A percentile compares a stretch with the other conserved stretches of the same genome.
Evolutionary conservation across 2,113 vertebrate genomes (phyloP).

Genomic region (Ranitomeya imitator): DNA sequence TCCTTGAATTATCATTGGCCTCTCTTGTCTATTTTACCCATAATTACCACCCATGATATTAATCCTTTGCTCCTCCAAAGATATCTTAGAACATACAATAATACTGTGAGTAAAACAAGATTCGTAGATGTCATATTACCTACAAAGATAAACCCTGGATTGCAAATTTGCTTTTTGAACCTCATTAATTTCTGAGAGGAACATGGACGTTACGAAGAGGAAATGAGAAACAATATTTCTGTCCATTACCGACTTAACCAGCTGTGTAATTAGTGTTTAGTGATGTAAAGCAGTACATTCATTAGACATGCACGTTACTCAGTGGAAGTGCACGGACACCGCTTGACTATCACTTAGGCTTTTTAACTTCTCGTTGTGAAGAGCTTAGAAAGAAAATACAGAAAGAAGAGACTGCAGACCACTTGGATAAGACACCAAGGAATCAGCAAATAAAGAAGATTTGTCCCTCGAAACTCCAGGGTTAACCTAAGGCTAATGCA

Average conservation of each 20-base stretch:
- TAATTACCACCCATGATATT: neutral
- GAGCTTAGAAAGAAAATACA: constrained; percentile 9
- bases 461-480: neutral
- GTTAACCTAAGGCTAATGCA: neutral
- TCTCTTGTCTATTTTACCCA: neutral
- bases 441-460: neutral
- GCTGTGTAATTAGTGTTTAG: constrained; percentile 78
- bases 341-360: constrained; percentile 1
- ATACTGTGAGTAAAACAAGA: neutral
- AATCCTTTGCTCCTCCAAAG: neutral
- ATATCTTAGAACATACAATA: neutral
- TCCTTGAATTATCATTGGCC: neutral
- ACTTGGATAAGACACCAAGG: neutral
- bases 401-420: neutral
- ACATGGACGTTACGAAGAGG: constrained; percentile 66
- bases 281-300: constrained; percentile 34
- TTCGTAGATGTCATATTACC: neutral
- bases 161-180: constrained; percentile 69
- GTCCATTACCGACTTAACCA: constrained; percentile 78
- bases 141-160: constrained; percentile 60
- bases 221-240: constrained; percentile 61
- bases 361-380: neutral
- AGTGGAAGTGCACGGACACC: neutral
- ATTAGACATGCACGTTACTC: constrained; percentile 40
- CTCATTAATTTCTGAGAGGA: constrained; percentile 73